Conservation (phyloP, 2,888 invertebrate genomes). For the Zygothrica quintamaculata region DNA sequence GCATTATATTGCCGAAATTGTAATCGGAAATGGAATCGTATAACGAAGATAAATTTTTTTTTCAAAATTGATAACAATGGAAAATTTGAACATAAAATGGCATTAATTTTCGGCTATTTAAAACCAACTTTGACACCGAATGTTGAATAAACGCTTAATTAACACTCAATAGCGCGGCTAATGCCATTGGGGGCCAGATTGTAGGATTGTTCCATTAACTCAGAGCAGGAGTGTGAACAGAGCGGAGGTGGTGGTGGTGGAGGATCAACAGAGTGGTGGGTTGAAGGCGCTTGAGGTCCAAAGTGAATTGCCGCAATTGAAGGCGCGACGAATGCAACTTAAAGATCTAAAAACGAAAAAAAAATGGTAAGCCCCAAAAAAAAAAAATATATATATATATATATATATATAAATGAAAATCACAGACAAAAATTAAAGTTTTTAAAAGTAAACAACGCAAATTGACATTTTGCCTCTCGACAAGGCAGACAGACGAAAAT, state of each 20-base stretch:
- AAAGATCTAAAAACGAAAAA: constrained; percentile 35
- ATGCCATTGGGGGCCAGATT: constrained; percentile 46
- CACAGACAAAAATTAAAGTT: constrained; percentile 67
- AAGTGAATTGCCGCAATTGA: constrained; percentile 73
- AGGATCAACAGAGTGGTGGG: background rate
- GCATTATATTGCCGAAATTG: constrained; percentile 39
- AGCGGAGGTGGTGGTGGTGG: background rate
- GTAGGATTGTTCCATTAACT: background rate
- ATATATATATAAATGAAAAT: constrained; percentile 34
- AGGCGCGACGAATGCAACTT: constrained; percentile 79
- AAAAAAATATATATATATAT: constrained; percentile 11
- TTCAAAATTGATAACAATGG: constrained; percentile 72
- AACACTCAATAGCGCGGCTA: constrained; percentile 74
- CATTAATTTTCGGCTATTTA: constrained; percentile 76
- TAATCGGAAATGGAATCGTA: constrained; percentile 31
- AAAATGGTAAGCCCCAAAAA: constrained; percentile 7
- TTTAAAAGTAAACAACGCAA: constrained; percentile 77
- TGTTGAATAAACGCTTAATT: constrained; percentile 79
- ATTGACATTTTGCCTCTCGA: constrained; percentile 76
- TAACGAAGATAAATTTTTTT: constrained; percentile 50
- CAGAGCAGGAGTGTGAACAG: background rate
- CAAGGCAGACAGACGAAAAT: constrained; percentile 45
- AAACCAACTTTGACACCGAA: constrained; percentile 76
- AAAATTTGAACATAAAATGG: constrained; percentile 63
- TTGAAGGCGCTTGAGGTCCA: constrained; percentile 7